Conservation (phyloP, 2,888 invertebrate genomes). For the Rhagium mordax region DNA sequence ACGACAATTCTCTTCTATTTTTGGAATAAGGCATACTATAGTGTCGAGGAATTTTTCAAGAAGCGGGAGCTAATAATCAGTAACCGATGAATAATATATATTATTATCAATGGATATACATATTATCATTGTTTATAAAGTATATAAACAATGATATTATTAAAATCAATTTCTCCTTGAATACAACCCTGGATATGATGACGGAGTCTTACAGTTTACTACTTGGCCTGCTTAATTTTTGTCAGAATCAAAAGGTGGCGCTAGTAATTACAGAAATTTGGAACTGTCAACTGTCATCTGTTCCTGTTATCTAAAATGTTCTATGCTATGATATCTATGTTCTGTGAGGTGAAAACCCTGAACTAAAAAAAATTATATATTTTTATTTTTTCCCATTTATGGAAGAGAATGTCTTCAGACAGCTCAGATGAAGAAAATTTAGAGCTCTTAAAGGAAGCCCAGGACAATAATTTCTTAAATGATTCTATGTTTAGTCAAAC, state of each 20-base stretch:
- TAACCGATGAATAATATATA: too few species aligned
- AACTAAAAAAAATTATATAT: conserved; percentile 1
- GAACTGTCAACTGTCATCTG: too few species aligned
- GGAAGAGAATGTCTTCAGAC: conserved; percentile 60
- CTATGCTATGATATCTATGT: too few species aligned
- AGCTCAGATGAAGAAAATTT: conserved; percentile 66
- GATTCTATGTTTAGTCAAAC: conserved; percentile 62
- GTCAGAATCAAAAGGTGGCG: not conserved
- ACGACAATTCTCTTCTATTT: too few species aligned
- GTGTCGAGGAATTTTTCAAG: too few species aligned
- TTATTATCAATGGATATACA: too few species aligned
- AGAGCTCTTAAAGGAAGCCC: conserved; percentile 68
- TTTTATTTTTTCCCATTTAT: not conserved
- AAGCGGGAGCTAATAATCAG: too few species aligned
- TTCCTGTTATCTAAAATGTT: too few species aligned
- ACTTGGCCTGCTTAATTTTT: not conserved
- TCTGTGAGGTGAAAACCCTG: conserved; percentile 20
- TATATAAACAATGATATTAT: too few species aligned
- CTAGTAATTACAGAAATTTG: not conserved
- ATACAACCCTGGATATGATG: not conserved
- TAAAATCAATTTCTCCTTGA: not conserved
- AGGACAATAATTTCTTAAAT: conserved; percentile 71
- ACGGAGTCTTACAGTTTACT: not conserved
- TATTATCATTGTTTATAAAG: too few species aligned
- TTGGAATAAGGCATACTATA: too few species aligned